These are phyloP conservation scores for Sebastes minor DNA, from an alignment of 2,797 vertebrate genomes.

Conservation along the genomic window DNA sequence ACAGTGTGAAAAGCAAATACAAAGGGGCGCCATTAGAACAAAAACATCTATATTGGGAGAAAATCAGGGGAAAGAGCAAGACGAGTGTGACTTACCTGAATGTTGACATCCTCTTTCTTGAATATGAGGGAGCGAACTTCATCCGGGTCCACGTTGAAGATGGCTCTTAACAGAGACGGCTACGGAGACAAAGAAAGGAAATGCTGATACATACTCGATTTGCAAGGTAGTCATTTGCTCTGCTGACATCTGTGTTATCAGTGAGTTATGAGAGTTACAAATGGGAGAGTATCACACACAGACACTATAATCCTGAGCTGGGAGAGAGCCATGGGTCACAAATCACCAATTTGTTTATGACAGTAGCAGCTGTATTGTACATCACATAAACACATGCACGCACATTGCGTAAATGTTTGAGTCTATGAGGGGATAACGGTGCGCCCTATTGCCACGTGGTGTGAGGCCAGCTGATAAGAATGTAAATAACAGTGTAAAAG, in stretches of 20 bases:
- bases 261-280: constrained; percentile 17
- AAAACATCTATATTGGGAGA: neutral
- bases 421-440: neutral
- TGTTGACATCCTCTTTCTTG: constrained; percentile 98
- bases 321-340: constrained; percentile 13
- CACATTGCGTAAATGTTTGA: neutral
- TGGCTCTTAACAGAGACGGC: constrained; percentile 96
- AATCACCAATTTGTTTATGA: constrained; percentile 35
- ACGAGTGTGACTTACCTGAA: constrained; percentile 85
- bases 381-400: neutral
- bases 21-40: neutral
- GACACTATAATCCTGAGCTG: constrained; percentile 27
- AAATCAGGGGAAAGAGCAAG: neutral
- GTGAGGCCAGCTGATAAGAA: constrained; percentile 6
- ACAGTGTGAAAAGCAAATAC: neutral
- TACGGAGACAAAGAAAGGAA: constrained; percentile 67
- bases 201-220: constrained; percentile 10
- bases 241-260: constrained; percentile 43
- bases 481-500: constrained; percentile 14
- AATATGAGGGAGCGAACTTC: constrained; percentile 97
- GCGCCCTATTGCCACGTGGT: neutral
- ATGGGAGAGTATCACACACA: constrained; percentile 3
- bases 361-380: constrained; percentile 20
- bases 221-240: constrained; percentile 32
- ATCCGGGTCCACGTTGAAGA: constrained; percentile 97